A percentile compares a stretch with the other conserved stretches of the same genome.
These are phyloP conservation scores for Neuroscelio doddi DNA, from an alignment of 2,888 invertebrate genomes.

Conservation along the genomic window DNA sequence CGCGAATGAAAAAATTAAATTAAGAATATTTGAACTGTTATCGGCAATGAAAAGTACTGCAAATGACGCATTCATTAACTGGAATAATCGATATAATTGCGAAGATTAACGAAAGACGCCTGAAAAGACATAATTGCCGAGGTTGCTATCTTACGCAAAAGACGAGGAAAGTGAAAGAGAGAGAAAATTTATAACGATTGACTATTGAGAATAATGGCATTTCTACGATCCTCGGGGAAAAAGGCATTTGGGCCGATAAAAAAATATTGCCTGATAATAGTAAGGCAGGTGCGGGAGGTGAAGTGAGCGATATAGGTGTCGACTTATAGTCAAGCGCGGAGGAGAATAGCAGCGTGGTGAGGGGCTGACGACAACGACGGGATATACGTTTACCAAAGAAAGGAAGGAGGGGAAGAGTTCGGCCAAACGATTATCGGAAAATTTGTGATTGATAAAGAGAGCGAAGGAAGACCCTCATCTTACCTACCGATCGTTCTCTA, in stretches of 20 bases:
- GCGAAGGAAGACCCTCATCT: constrained; percentile 42
- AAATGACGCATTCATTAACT: constrained; percentile 19
- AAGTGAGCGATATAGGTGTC: constrained; percentile 27
- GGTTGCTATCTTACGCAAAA: constrained; percentile 31
- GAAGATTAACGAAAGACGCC: constrained; percentile 14
- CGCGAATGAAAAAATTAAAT: too few species aligned
- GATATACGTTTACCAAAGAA: constrained; percentile 39
- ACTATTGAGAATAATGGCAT: constrained; percentile 44
- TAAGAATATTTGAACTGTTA: too few species aligned
- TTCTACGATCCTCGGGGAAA: constrained; percentile 30
- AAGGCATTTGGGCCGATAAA: constrained; percentile 42
- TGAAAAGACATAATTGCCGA: constrained; percentile 33
- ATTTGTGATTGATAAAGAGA: constrained; percentile 60
- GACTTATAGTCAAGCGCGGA: constrained; percentile 9
- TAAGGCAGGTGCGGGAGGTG: constrained; percentile 18
- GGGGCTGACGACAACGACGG: constrained; percentile 33
- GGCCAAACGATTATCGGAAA: constrained; percentile 55
- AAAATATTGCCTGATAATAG: constrained; percentile 48
- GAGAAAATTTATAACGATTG: constrained; percentile 42
- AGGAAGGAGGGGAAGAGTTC: constrained; percentile 16
- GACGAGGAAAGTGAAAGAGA: constrained; percentile 27
- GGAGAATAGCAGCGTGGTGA: constrained; percentile 1
- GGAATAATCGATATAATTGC: constrained; percentile 27
- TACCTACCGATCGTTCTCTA: constrained; percentile 42
- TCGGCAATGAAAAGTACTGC: constrained; percentile 19